Conservation (phyloP, 2,888 invertebrate genomes). For the Luperina testacea region DNA sequence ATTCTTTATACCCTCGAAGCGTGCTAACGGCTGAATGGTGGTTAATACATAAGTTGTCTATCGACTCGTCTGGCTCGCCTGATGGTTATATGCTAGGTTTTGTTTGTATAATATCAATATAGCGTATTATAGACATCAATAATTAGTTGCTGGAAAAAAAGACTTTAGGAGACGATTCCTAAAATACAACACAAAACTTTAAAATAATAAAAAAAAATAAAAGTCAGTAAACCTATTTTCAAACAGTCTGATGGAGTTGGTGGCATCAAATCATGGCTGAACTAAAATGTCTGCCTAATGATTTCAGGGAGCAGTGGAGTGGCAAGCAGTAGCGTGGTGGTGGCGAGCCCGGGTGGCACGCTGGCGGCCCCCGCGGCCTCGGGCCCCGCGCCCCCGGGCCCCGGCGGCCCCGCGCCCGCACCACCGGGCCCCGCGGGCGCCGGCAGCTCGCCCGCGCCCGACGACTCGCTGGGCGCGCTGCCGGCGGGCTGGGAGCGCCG, state of each 20-base stretch:
- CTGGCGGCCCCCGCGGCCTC: constrained; percentile 54
- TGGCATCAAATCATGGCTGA: not conserved
- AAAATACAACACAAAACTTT: not conserved
- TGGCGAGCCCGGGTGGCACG: constrained; percentile 55
- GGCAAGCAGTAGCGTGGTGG: constrained; percentile 44
- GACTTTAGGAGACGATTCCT: not conserved
- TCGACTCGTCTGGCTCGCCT: not conserved
- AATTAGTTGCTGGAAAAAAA: not conserved
- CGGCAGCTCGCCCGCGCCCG: constrained; percentile 81
- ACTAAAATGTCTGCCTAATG: constrained; percentile 1
- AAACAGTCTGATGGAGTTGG: not conserved
- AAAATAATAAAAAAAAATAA: not conserved
- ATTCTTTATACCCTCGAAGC: not conserved
- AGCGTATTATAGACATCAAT: not conserved
- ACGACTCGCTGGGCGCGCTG: constrained; percentile 94
- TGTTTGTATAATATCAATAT: not conserved
- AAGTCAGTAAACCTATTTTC: not conserved
- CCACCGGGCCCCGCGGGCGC: constrained; percentile 87
- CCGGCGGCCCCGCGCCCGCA: constrained; percentile 71
- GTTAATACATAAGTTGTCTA: no score
- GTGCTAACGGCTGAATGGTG: not conserved
- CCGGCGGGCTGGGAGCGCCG: constrained; percentile 99
- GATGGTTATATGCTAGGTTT: not conserved
- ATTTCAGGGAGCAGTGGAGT: constrained; percentile 42
- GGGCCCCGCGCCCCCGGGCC: constrained; percentile 71